Conservation (phyloP, 2,797 vertebrate genomes). For the Threskiornis aethiopicus region DNA sequence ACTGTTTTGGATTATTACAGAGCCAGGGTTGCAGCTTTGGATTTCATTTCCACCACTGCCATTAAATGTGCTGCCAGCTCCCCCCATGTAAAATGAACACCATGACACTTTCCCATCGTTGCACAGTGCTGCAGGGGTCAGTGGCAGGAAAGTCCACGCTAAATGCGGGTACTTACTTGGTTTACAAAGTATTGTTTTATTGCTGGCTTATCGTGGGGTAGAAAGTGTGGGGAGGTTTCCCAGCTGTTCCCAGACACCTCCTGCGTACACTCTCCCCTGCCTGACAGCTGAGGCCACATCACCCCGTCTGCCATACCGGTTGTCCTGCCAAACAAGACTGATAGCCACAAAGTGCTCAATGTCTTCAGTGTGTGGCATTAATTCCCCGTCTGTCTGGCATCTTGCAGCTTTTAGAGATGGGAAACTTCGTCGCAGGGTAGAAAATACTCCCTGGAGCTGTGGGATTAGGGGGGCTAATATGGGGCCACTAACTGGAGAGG, state of each 20-base stretch:
- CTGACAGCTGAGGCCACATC: background rate
- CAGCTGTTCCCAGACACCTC: conserved; percentile 41
- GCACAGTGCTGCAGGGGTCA: background rate
- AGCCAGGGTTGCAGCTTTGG: background rate
- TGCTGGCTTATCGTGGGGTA: background rate
- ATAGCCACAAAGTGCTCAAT: background rate
- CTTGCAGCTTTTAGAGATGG: background rate
- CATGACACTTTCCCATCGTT: background rate
- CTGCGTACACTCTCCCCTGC: background rate
- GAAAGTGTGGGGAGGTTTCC: conserved; percentile 22
- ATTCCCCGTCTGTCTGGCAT: background rate
- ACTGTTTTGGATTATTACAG: background rate
- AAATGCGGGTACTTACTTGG: background rate
- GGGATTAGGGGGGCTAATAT: background rate
- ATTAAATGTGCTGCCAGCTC: background rate
- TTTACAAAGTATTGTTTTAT: conserved; percentile 34
- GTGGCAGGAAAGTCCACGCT: background rate
- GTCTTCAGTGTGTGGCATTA: background rate
- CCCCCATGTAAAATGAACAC: background rate
- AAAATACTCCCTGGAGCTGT: background rate
- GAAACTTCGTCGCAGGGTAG: background rate
- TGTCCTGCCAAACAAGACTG: background rate
- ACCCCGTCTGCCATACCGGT: background rate
- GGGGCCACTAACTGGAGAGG: background rate
- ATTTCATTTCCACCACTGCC: background rate